Base-by-base conservation (phyloP, 2,797 vertebrate genomes). In the Bryconaethiops microstoma region DNA sequence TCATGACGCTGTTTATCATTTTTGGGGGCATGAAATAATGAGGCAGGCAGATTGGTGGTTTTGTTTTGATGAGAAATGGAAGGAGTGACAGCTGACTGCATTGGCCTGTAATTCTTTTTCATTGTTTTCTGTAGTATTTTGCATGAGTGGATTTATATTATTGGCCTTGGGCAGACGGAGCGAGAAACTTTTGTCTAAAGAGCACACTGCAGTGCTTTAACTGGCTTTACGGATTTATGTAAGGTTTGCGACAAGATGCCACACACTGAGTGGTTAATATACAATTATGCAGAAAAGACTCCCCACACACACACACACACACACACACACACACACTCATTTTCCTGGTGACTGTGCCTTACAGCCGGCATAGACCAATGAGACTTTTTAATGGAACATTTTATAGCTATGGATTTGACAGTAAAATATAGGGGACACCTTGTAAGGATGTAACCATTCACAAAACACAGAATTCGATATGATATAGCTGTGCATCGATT, bases 1-100 rank as follows among this genome's bases (percentile, higher is more conserved):
- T 87, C 76, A 80, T 80, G 63, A 80, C 59, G 81, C 76, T 85
- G 62, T 86, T 84, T 82, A 83, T 88, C 75, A 40, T 80, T 82
- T 77, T 80, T 29, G 39, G 35, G 76, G 80, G 64, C 50, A 78
- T 85, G 65, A 79, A 83, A 82, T 87, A 86, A 86, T 83, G 78
- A 78, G 79, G 79, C 77, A 78, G 83, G 79, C 81, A 76, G 81
- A 83, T 87, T 87, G 83, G 55, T 67, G 39, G 60, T 82, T 81
- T 71, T 86, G 76, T 80, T 87, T 83, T 77, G 70, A 78, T 81
- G 82, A 83, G 82, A 59, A 78, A 79, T 23, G 81, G 77, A 74
- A 73, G 74, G 75, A 77, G 70, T 81, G 76, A 86, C 84, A 82
- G 77, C 76, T 85, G 82, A 80, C 74, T 76, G 73, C 74, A 83